Conservation (phyloP, 2,113 vertebrate species). For the Salvator merianae region DNA sequence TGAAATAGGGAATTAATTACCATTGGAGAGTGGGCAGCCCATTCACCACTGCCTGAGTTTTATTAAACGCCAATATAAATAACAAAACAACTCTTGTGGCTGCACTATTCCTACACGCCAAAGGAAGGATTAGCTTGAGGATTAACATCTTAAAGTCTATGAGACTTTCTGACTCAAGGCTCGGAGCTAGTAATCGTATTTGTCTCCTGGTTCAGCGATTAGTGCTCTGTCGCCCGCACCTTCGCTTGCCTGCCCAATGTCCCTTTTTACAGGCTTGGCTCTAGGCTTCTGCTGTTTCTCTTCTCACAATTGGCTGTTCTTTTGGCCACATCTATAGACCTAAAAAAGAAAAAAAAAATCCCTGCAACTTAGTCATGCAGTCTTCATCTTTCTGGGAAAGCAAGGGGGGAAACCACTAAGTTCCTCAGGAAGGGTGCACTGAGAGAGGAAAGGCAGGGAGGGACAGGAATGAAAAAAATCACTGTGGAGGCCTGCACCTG, state of each 20-base stretch:
- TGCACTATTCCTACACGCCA: slow-evolving; percentile 85
- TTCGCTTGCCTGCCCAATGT: slow-evolving; percentile 74
- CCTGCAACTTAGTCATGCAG: slow-evolving; percentile 56
- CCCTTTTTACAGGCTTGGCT: slow-evolving; percentile 80
- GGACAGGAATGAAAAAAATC: slow-evolving; percentile 6
- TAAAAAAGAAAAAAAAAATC: slow-evolving; percentile 55
- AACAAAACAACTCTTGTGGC: slow-evolving; percentile 89
- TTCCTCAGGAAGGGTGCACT: not conserved
- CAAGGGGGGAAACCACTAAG: slow-evolving; percentile 21
- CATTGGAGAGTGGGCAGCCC: slow-evolving; percentile 85
- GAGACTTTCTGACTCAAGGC: slow-evolving; percentile 89
- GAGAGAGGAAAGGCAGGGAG: not conserved
- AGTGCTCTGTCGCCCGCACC: slow-evolving; percentile 76
- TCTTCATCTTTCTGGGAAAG: slow-evolving; percentile 68
- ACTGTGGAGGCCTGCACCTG: slow-evolving; percentile 57
- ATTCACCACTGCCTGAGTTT: slow-evolving; percentile 84
- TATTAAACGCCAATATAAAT: slow-evolving; percentile 91
- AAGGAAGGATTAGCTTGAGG: slow-evolving; percentile 85
- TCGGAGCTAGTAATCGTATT: slow-evolving; percentile 86
- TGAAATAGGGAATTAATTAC: slow-evolving; percentile 89
- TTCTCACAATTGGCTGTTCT: slow-evolving; percentile 71
- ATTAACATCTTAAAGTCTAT: slow-evolving; percentile 89
- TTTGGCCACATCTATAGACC: slow-evolving; percentile 68
- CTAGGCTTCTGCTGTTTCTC: slow-evolving; percentile 34
- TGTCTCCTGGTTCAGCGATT: slow-evolving; percentile 85